phyloP scores from a whole-genome alignment of 2,797 vertebrate genomes.

The Amniataba percoides region DNA sequence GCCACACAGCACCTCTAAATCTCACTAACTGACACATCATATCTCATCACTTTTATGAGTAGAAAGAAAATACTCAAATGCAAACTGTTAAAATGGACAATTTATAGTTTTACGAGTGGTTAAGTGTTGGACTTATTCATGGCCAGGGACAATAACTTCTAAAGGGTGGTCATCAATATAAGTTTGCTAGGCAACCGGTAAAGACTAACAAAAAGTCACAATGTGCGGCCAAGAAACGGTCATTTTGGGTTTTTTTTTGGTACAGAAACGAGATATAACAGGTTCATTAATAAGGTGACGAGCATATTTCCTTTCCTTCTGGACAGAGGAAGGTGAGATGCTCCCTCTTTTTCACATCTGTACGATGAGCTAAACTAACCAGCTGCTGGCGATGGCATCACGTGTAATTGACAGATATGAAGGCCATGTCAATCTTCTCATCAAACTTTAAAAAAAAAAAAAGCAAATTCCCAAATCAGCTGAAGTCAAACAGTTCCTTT shows the following conservation, averaged over 20 bases:
- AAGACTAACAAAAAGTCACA: too few species aligned
- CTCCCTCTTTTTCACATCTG: not conserved
- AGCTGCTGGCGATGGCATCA: not conserved
- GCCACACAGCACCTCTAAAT: too few species aligned
- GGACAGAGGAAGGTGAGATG: not conserved
- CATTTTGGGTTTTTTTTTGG: not conserved
- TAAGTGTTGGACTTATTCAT: too few species aligned
- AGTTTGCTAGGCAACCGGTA: too few species aligned
- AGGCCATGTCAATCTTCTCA: not conserved
- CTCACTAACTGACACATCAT: not conserved
- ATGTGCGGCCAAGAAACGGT: too few species aligned
- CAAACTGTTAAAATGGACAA: too few species aligned
- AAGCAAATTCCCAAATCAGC: not conserved
- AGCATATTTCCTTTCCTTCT: not conserved
- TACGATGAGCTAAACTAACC: not conserved
- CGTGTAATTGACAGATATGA: constrained; percentile 12
- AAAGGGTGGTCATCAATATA: too few species aligned
- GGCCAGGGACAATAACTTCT: too few species aligned
- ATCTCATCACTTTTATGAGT: too few species aligned
- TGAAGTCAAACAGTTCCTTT: constrained; percentile 13
- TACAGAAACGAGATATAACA: too few species aligned
- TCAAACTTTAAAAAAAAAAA: not conserved
- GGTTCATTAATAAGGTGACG: not conserved
- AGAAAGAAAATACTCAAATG: too few species aligned
- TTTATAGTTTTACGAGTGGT: too few species aligned